Percentiles rank a stretch among this genome's conserved stretches.
Conservation (phyloP, 1,140 invertebrate genomes). For the Hylaeus anthracinus region DNA sequence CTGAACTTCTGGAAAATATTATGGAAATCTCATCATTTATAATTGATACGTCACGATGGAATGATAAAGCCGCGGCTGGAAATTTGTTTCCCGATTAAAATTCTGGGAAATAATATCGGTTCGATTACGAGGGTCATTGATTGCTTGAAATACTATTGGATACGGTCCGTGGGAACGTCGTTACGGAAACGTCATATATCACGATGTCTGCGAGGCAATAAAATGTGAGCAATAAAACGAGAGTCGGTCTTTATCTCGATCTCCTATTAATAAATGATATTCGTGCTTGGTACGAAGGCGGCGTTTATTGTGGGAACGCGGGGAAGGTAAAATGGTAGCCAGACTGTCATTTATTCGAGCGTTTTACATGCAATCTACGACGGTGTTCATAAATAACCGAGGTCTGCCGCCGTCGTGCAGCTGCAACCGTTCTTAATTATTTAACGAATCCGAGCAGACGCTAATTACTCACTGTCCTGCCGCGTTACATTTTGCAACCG, state of each 20-base stretch:
- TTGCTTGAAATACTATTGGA: neutral
- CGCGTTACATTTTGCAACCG: conserved; percentile 23
- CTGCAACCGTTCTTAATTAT: conserved; percentile 44
- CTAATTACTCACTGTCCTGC: conserved; percentile 44
- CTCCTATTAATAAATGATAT: conserved; percentile 14
- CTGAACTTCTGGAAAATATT: no score
- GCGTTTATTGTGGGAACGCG: neutral
- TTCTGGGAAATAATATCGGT: neutral
- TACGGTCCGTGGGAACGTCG: neutral
- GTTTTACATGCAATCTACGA: conserved; percentile 19
- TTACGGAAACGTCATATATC: conserved; percentile 5
- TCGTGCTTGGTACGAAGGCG: neutral
- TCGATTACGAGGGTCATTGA: neutral
- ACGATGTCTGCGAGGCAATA: neutral
- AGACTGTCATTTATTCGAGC: neutral
- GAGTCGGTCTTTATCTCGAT: conserved; percentile 18
- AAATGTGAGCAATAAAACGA: conserved; percentile 4
- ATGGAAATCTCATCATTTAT: no score
- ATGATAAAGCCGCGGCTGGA: no score
- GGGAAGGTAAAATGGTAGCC: neutral
- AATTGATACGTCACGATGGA: no score
- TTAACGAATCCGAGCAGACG: conserved; percentile 32
- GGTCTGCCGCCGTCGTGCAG: neutral
- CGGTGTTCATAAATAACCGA: conserved; percentile 28
- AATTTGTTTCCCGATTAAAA: no score